A percentile compares a stretch with the other conserved stretches of the same genome.
Evolutionary conservation across 92 coral and sea anemone genomes (phyloP).

Genomic region (Isaurus tuberculatus): DNA sequence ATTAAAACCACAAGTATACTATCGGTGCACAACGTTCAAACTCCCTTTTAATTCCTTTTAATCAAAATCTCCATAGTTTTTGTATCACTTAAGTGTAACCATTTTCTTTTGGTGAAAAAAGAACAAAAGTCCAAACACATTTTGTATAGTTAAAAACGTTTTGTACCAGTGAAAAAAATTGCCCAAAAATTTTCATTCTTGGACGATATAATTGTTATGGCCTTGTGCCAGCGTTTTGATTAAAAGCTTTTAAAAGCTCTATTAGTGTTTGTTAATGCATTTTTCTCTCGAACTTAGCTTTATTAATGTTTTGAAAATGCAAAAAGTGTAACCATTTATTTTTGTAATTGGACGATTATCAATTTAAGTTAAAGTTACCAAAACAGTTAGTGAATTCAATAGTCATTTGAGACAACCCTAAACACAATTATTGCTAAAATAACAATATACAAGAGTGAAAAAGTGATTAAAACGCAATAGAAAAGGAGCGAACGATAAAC

Average conservation of each 20-base stretch:
- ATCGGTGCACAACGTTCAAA: not conserved
- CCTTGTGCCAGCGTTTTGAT: not conserved
- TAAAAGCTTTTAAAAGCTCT: not conserved
- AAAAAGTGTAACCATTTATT: not conserved
- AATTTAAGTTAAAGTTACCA: constrained; percentile 33
- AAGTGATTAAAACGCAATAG: constrained; percentile 39
- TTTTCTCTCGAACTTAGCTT: not conserved
- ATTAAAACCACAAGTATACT: constrained; percentile 21
- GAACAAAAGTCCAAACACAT: not conserved
- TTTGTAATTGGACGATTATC: constrained; percentile 36
- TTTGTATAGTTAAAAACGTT: not conserved
- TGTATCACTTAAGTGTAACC: not conserved
- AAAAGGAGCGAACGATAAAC: not conserved
- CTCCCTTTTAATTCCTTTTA: not conserved
- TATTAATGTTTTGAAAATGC: not conserved
- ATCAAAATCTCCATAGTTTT: constrained; percentile 9
- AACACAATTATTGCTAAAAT: constrained; percentile 33
- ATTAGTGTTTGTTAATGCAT: not conserved
- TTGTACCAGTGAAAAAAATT: not conserved
- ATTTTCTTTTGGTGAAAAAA: not conserved
- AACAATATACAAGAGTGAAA: constrained; percentile 30
- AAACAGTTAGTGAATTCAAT: constrained; percentile 2
- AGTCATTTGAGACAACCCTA: constrained; percentile 34
- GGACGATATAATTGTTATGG: not conserved
- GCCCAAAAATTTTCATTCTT: not conserved